Base-by-base conservation (phyloP, 1,140 invertebrate genomes). In the Orius insidiosus region DNA sequence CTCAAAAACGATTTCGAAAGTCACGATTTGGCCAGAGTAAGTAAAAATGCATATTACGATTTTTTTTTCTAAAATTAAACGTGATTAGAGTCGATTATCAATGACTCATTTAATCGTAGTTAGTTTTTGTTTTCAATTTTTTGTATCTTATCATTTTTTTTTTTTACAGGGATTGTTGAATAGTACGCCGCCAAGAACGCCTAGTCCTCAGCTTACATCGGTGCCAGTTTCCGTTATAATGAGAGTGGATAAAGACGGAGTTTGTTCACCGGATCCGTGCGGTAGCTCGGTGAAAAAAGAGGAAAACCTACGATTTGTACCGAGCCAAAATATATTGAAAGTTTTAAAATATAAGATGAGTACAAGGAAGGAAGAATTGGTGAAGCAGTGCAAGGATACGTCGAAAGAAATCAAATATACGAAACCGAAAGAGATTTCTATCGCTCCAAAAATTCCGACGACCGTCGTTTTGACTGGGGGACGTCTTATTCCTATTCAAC, bases 321-420 rank as follows among this genome's bases (percentile, higher is more conserved):
- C 70, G 24, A 57, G 67, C 13, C 61, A 64, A 52, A 81, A 83
- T 59, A 72, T 83, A 14, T 60, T 81, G 32, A 80, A 78, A 58
- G 74, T 71, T 47, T 62, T 83, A 8, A 83, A 84, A 55, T 83
- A 79, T 59, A 84, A 84, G 64, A 80, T 84, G 76, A 78, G 77
- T 53, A 60, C 70, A 11, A 65, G 68, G 6, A 74, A 72, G 47
- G 71, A 73, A 47, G 61, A 71, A 54, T 72, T 72, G 41, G 72
- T 76, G 45, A 45, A 45, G 15, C 35, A 34, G 66, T 72, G 0
- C 68, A 66, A 44, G 18, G 32, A 35, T 35, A 32, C 30, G 8
- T 44, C 37, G 13, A 47, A 46, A 31, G 43, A 53, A 39, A 6
- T 32, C 37, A 31, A 36, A 36, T 10, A 15, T 7, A 18, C 19